These are phyloP conservation scores for Paralichthys olivaceus DNA, from an alignment of 2,113 vertebrate genomes.

Conservation along the genomic window DNA sequence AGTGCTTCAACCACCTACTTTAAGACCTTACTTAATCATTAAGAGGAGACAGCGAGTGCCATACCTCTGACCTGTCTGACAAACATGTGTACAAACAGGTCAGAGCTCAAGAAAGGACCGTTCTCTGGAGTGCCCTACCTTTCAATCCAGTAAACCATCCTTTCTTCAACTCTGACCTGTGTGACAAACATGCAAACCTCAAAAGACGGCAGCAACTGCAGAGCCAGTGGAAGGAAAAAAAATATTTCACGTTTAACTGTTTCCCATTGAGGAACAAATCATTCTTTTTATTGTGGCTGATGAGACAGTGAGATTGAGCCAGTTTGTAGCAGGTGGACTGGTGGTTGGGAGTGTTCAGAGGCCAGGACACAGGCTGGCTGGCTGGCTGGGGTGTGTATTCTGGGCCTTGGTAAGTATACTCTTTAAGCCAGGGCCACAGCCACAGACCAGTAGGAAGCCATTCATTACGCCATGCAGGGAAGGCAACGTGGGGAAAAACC, in stretches of 20 bases:
- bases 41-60: background rate
- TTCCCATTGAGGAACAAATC: conserved; percentile 22
- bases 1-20: background rate
- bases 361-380: conserved; percentile 58
- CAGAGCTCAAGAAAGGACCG: too few relatives aligned
- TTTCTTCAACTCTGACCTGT: conserved; percentile 1
- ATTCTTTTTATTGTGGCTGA: conserved; percentile 12
- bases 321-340: conserved; percentile 74
- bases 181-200: background rate
- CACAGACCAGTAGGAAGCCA: conserved; percentile 85
- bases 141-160: background rate
- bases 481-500: conserved; percentile 81
- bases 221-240: background rate
- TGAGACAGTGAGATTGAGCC: conserved; percentile 58
- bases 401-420: conserved; percentile 82
- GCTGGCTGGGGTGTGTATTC: conserved; percentile 75
- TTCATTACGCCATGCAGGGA: conserved; percentile 81
- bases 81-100: too few relatives aligned
- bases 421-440: conserved; percentile 79
- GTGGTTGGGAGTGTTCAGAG: conserved; percentile 67
- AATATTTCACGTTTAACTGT: conserved; percentile 6
- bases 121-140: too few relatives aligned
- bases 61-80: background rate
- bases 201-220: background rate
- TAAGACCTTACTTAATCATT: background rate